These are phyloP conservation scores for Maccullochella peelii DNA, from an alignment of 2,113 vertebrate species.

Conservation along the genomic window DNA sequence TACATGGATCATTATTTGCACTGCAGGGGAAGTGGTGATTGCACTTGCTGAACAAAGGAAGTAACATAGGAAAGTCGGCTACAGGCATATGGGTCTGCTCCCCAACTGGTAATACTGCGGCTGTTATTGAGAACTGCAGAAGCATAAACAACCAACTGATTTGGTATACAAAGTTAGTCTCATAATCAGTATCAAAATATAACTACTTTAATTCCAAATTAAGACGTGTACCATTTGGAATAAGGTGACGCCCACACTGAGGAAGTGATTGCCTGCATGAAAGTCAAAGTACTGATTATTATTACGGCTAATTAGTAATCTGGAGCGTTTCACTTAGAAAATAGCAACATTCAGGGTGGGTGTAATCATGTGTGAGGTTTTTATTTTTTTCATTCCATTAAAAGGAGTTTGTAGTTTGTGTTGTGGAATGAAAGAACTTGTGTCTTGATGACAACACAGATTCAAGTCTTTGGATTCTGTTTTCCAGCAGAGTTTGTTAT, in stretches of 20 bases:
- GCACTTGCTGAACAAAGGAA: constrained; percentile 4
- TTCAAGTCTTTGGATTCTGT: not conserved
- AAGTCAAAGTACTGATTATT: constrained; percentile 35
- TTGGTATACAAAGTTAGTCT: not conserved
- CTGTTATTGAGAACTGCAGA: not conserved
- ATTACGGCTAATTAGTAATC: constrained; percentile 21
- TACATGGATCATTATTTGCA: constrained; percentile 38
- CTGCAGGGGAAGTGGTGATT: not conserved
- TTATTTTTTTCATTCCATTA: not conserved
- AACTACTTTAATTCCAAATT: constrained; percentile 8
- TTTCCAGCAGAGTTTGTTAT: constrained; percentile 6
- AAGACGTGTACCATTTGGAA: not conserved
- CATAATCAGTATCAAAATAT: constrained; percentile 8
- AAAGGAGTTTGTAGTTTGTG: not conserved
- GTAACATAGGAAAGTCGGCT: not conserved
- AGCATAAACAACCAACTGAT: constrained; percentile 2
- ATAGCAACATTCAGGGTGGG: constrained; percentile 10
- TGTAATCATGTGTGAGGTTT: constrained; percentile 1
- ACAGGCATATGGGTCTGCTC: not conserved
- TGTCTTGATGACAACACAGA: constrained; percentile 14
- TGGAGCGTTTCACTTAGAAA: constrained; percentile 20
- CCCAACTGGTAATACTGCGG: not conserved
- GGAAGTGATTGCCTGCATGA: constrained; percentile 24
- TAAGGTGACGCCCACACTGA: constrained; percentile 23
- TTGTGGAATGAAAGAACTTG: not conserved